Conservation (phyloP, 2,888 invertebrate genomes). For the Andrena camellia region DNA sequence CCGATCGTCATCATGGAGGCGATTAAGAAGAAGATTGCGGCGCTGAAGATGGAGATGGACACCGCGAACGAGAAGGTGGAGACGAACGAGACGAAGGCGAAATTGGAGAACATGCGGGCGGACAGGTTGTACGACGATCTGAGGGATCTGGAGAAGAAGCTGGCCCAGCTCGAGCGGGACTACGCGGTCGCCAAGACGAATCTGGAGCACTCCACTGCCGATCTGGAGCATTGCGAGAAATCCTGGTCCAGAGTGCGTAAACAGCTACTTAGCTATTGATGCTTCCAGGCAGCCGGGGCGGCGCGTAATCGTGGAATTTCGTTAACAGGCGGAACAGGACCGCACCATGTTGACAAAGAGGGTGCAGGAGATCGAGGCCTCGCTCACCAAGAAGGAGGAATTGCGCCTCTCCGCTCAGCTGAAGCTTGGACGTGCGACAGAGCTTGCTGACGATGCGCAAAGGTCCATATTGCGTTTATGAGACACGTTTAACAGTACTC, state of each 20-base stretch:
- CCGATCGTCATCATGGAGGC: slow-evolving; percentile 87
- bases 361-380: slow-evolving; percentile 90
- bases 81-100: slow-evolving; percentile 88
- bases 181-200: slow-evolving; percentile 94
- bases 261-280: not conserved
- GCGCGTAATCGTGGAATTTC: not conserved
- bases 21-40: slow-evolving; percentile 92
- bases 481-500: not conserved
- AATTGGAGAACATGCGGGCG: slow-evolving; percentile 85
- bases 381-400: slow-evolving; percentile 89
- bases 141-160: slow-evolving; percentile 97
- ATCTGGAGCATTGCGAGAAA: slow-evolving; percentile 98
- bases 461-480: slow-evolving; percentile 85
- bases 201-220: slow-evolving; percentile 95
- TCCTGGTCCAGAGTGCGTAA: slow-evolving; percentile 90
- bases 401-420: slow-evolving; percentile 87
- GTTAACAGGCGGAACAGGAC: slow-evolving; percentile 87
- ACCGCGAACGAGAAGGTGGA: slow-evolving; percentile 89
- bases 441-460: slow-evolving; percentile 90
- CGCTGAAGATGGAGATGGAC: slow-evolving; percentile 91
- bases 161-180: slow-evolving; percentile 96
- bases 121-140: slow-evolving; percentile 94
- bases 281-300: not conserved
- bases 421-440: slow-evolving; percentile 89
- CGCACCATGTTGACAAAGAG: slow-evolving; percentile 88